These are phyloP conservation scores for Lithosia quadra DNA, from an alignment of 2,888 invertebrate species.

Conservation along the genomic window DNA sequence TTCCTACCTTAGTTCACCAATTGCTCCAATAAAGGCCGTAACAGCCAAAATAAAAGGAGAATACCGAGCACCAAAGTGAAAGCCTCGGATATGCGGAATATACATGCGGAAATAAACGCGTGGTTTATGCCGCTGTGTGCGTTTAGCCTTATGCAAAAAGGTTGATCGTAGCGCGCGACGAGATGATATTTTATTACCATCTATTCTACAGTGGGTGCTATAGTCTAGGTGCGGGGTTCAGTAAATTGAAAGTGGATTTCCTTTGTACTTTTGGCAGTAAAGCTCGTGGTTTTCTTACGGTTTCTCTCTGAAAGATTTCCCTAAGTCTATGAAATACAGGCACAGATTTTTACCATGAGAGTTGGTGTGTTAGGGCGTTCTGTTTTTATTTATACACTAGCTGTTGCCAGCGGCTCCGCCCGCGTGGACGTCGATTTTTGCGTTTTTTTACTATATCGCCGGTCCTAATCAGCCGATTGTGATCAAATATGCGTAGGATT, in stretches of 20 bases:
- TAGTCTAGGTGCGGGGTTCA: slow-evolving; percentile 28
- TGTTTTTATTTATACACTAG: no score
- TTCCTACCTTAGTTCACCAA: no score
- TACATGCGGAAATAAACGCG: neutral
- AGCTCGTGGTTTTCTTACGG: neutral
- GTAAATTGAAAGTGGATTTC: slow-evolving; percentile 3
- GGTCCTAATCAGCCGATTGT: no score
- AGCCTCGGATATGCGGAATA: no score
- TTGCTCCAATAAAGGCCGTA: no score
- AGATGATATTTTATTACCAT: slow-evolving; percentile 46
- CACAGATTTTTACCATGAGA: neutral
- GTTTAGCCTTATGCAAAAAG: slow-evolving; percentile 38
- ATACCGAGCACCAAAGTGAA: no score
- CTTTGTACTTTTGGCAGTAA: neutral
- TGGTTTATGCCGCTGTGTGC: neutral
- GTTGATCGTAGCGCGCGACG: slow-evolving; percentile 40
- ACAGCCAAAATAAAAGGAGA: no score
- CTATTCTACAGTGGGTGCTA: slow-evolving; percentile 23
- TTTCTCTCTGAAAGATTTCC: neutral
- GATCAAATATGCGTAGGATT: no score
- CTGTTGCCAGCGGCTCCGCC: no score
- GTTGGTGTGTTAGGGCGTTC: no score
- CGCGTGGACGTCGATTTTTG: no score
- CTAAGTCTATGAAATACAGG: neutral
- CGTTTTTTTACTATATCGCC: no score